Evolutionary conservation across 2,113 vertebrate species (phyloP), one percentile per base, ranked within the genome.

Genomic region (Cygnus buccinator): DNA sequence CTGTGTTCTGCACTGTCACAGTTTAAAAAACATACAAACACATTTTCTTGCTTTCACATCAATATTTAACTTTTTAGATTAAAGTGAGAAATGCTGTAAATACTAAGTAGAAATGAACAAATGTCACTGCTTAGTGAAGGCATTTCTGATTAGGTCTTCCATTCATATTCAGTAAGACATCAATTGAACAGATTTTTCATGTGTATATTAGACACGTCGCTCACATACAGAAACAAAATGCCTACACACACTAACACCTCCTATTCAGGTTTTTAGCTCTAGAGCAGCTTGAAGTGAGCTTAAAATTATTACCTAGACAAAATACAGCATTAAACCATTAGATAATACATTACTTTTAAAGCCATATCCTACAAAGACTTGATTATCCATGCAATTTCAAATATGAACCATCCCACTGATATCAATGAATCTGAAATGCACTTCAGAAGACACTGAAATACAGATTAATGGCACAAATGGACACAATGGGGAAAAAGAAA

Each of bases 61-160:
- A 74, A n/a, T 20, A 28, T 55, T 71, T 17, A 50, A 44, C 35
- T 95, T 79, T 44, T 48, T 48, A 48, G 46, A 48, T 48, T 48
- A 93, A 79, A 66, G 12, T 37, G 43, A 89, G 46, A 25, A 76
- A 76, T 84, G 6, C 2, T 22, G 11, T 54, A 86, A 62, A 77
- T 37, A 41, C 22, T 33, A 55, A 55, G 48, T 16, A 76, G 44
- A 44, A 84, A 87, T 85, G 13, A 84, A 63, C 29, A 79, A 25
- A 25, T 61, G 29, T 18, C 28, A 62, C 25, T 25, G 35, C 0
- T 0, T 58, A 70, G 1, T 8, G 1, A 61, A 90, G 68, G 50
- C 41, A 28, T 18, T 55, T 74, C 33, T 33, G 55, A 79, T 50
- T 74, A 62, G 5, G 31, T 71, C 57, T 68, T 13, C 3, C 43